phyloP scores from a whole-genome alignment of 2,888 invertebrate genomes.

The Tetheella fluctuosa region DNA sequence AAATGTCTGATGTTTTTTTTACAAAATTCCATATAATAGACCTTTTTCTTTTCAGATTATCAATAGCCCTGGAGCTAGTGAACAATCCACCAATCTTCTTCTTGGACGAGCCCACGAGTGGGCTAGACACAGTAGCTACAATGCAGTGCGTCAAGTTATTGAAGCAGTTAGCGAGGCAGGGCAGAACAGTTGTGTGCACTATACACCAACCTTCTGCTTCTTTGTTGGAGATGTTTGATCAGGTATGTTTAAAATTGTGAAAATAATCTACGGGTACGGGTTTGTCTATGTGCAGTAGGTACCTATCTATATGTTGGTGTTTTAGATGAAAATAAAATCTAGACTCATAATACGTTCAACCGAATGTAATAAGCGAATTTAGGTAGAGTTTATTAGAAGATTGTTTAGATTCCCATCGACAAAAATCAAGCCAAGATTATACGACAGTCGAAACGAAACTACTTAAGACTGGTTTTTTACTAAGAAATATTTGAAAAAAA shows the following conservation, averaged over 20 bases:
- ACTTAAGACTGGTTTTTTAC: too few relatives aligned
- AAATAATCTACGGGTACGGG: too few relatives aligned
- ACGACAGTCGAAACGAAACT: too few relatives aligned
- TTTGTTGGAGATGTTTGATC: conserved; percentile 86
- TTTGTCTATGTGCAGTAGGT: neutral
- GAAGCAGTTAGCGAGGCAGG: conserved; percentile 84
- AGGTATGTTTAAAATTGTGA: conserved; percentile 53
- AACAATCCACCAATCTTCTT: conserved; percentile 94
- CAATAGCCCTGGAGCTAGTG: conserved; percentile 92
- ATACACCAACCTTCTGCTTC: conserved; percentile 89
- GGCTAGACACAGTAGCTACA: conserved; percentile 87
- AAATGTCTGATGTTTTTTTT: too few relatives aligned
- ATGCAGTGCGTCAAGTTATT: conserved; percentile 85
- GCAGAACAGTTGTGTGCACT: conserved; percentile 88
- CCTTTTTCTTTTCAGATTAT: conserved; percentile 73
- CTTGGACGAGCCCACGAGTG: conserved; percentile 92
- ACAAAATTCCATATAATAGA: neutral
- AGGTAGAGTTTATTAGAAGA: too few relatives aligned
- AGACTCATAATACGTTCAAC: too few relatives aligned
- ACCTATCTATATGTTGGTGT: too few relatives aligned
- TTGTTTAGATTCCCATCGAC: too few relatives aligned
- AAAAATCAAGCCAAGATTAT: too few relatives aligned
- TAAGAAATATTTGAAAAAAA: too few relatives aligned
- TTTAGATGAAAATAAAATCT: too few relatives aligned
- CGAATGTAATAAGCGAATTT: too few relatives aligned